Base-by-base conservation (phyloP, 1,140 invertebrate species). In the Penaeus chinensis region DNA sequence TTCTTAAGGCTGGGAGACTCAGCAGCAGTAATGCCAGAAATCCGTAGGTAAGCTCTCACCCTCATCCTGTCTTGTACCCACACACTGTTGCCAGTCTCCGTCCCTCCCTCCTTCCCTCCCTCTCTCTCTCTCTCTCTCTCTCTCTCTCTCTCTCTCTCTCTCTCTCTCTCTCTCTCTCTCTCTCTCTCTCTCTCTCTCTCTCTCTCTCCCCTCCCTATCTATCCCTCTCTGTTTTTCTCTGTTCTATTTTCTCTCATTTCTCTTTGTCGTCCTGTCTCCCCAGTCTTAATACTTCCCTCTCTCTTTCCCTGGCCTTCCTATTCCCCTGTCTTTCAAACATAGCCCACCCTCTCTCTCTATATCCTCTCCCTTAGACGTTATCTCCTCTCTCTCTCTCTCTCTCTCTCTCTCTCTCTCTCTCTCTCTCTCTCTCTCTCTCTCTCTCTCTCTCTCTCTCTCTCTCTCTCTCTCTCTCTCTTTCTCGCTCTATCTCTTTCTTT, bases 101-200 rank as follows among this genome's bases (percentile, higher is more conserved):
- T 54, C 54, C 11, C 54, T 54, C 54, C 54, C 54, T 54, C 54
- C 11, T 11, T 54, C 54, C 2, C 54, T 13, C 16, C 2, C 54
- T 16, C 16, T 16, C 54, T 54, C 16, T 16, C 16, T 54, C 16
- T 16, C 16, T 16, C 54, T 16, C 54, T 54, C 54, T 16, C 54
- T 54, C 54, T 16, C 54, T 54, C 54, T 16, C 16, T 54, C 54
- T 54, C 54, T 42, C 37, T 42, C 37, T 42, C 37, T 82, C 61
- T 65, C 32, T 81, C 78, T 47, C 32, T 81, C 63, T 81, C 42
- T 61, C 54, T 61, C 47, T 19, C 78, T 16, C 60, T 61, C 78
- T 22, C 77, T 37, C 42, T 37, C 42, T 54, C 54, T 79, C 77
- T 22, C n/a, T 79, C 42, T 54, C 60, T 22, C 19, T 18, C 47